A percentile compares a stretch with the other conserved stretches of the same genome.
Evolutionary conservation across 2,888 invertebrate species (phyloP).

Genomic region (Ophion costatus): DNA sequence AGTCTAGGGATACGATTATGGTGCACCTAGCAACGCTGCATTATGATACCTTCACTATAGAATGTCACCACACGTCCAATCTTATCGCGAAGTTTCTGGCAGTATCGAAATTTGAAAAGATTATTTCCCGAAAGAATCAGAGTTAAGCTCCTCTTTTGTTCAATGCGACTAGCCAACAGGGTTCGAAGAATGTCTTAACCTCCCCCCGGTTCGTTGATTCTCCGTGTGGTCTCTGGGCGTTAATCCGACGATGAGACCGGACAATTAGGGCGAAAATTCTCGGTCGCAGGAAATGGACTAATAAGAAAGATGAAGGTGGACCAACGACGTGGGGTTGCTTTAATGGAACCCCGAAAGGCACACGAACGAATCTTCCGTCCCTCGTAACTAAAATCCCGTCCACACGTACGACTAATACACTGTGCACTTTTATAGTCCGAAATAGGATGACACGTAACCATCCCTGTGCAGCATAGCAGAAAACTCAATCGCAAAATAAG

Average conservation of each 20-base stretch:
- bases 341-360: slow-evolving; percentile 23
- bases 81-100: background rate
- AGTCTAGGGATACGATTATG: too few relatives aligned
- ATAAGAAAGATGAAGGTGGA: slow-evolving; percentile 64
- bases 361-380: slow-evolving; percentile 36
- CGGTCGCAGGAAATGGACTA: slow-evolving; percentile 62
- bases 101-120: slow-evolving; percentile 4
- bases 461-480: background rate
- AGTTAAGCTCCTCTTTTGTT: slow-evolving; percentile 2
- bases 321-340: slow-evolving; percentile 44
- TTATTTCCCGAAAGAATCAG: background rate
- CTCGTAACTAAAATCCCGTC: slow-evolving; percentile 17
- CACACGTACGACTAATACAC: background rate
- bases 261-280: slow-evolving; percentile 67
- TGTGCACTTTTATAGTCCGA: background rate
- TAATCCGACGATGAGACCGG: slow-evolving; percentile 68
- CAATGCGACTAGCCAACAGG: background rate
- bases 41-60: background rate
- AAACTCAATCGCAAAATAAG: background rate
- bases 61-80: background rate
- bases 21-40: too few relatives aligned
- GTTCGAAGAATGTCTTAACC: slow-evolving; percentile 19
- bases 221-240: slow-evolving; percentile 51
- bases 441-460: background rate
- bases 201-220: slow-evolving; percentile 35